These are phyloP conservation scores for Danio aesculapii DNA, from an alignment of 2,797 vertebrate species.

Conservation along the genomic window DNA sequence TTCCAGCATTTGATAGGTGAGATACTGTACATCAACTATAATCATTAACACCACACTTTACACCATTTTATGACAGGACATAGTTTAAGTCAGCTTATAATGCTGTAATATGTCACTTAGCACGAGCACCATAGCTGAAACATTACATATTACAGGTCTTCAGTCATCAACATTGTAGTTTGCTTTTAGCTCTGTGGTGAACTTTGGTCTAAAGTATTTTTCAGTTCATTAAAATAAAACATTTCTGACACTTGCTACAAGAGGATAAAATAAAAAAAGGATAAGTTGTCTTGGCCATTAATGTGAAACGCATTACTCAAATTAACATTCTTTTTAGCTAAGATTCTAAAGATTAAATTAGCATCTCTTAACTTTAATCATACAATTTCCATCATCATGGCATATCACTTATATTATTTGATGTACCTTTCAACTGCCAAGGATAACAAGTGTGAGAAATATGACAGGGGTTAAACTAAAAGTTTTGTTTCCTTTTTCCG, in stretches of 20 bases:
- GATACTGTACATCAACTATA: background rate
- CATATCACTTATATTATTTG: no score
- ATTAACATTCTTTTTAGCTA: no score
- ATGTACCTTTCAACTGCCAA: background rate
- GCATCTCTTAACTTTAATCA: no score
- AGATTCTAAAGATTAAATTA: no score
- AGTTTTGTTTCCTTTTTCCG: background rate
- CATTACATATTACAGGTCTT: background rate
- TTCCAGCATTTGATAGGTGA: slow-evolving; percentile 46
- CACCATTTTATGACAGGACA: slow-evolving; percentile 12
- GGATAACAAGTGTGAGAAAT: background rate
- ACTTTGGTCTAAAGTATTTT: background rate
- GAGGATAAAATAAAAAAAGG: no score
- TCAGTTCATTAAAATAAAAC: background rate
- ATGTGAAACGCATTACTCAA: background rate
- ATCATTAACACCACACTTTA: background rate
- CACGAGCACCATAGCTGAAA: background rate
- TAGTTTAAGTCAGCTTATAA: background rate
- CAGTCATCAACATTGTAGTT: background rate
- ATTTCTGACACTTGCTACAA: background rate
- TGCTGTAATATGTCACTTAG: background rate
- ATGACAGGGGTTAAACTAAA: background rate
- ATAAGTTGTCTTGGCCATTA: background rate
- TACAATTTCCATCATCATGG: no score
- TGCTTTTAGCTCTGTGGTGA: no score